These are phyloP conservation scores for Macrosteles quadrilineatus DNA, from an alignment of 1,140 invertebrate species.

Conservation along the genomic window DNA sequence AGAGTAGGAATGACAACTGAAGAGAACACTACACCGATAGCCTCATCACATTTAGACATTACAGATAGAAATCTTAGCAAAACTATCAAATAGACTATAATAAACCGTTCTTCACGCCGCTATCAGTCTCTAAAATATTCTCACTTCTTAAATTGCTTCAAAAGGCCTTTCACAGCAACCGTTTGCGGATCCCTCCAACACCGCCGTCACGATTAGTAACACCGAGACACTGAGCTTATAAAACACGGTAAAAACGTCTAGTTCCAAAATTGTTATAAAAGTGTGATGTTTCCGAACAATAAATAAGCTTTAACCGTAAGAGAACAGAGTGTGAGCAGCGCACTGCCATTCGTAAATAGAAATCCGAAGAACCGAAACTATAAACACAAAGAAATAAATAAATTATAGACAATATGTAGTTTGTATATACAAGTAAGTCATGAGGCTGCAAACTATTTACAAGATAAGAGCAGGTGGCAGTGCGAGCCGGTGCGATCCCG, in stretches of 20 bases:
- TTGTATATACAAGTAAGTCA: constrained; percentile 27
- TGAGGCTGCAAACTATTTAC: constrained; percentile 20
- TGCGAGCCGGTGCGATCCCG: constrained; percentile 29
- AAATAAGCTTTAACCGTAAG: no score
- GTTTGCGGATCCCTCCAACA: constrained; percentile 1
- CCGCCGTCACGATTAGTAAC: constrained; percentile 10
- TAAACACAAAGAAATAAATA: constrained; percentile 36
- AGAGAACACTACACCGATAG: constrained; percentile 22
- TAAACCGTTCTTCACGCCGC: constrained; percentile 11
- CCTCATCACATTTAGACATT: constrained; percentile 11
- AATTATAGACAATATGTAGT: constrained; percentile 34
- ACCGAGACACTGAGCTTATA: neutral
- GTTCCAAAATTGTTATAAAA: no score
- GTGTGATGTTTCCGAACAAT: no score
- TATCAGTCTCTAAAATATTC: constrained; percentile 22
- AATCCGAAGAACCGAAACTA: constrained; percentile 18
- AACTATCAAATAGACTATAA: constrained; percentile 26
- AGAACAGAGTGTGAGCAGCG: no score
- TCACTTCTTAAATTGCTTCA: constrained; percentile 20
- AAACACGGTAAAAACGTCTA: no score
- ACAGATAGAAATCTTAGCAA: constrained; percentile 31
- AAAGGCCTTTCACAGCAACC: constrained; percentile 29
- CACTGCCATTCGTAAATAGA: constrained; percentile 9
- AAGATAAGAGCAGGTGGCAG: constrained; percentile 27
- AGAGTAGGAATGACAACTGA: constrained; percentile 7